Conservation (phyloP, 2,888 invertebrate species). For the Chirona hameri region DNA sequence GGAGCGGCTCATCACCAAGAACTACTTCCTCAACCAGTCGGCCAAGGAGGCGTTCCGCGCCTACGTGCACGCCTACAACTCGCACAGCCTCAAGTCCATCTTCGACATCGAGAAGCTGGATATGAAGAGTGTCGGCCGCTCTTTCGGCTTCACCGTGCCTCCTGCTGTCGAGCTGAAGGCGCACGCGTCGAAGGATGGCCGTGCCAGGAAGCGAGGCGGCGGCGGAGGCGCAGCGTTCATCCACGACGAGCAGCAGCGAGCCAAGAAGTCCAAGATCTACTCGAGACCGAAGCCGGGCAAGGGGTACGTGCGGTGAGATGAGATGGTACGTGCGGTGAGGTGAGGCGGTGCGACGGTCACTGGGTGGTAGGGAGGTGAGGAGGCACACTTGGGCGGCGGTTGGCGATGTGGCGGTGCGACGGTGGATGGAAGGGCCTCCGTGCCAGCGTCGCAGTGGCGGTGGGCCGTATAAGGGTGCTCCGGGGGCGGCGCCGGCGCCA, state of each 20-base stretch:
- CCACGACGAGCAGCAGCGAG: constrained; percentile 50
- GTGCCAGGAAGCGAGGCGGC: constrained; percentile 68
- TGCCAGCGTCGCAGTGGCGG: neutral
- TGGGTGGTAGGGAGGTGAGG: no score
- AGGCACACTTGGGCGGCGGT: no score
- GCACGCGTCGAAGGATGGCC: constrained; percentile 58
- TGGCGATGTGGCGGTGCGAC: no score
- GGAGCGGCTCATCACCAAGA: constrained; percentile 88
- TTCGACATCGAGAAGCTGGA: constrained; percentile 91
- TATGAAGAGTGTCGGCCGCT: constrained; percentile 64
- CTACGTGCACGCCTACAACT: constrained; percentile 93
- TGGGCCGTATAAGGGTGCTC: neutral
- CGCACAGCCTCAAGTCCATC: constrained; percentile 90
- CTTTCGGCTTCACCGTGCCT: constrained; percentile 94
- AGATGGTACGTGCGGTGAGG: no score
- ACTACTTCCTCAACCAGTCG: constrained; percentile 91
- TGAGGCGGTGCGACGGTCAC: no score
- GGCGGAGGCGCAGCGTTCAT: constrained; percentile 77
- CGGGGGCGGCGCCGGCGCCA: neutral
- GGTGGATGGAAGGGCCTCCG: no score
- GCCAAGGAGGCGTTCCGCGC: constrained; percentile 96
- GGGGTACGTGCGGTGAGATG: constrained; percentile 27
- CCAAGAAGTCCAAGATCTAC: constrained; percentile 38
- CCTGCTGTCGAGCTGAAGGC: constrained; percentile 87
- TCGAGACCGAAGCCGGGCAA: constrained; percentile 33